These are phyloP conservation scores for Pecten maximus DNA, from an alignment of 2,888 invertebrate species.

Conservation along the genomic window DNA sequence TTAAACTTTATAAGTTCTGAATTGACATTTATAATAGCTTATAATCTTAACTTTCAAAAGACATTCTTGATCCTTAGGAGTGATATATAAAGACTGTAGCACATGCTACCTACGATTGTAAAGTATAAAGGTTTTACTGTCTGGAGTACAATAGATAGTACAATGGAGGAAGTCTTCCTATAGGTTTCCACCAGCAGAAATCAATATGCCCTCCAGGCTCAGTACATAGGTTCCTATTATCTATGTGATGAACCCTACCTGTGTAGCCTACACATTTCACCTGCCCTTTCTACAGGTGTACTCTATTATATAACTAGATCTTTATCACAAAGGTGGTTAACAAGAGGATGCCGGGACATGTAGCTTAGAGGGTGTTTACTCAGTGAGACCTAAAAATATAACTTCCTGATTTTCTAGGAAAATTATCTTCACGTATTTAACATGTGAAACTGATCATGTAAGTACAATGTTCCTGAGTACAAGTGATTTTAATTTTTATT, in stretches of 20 bases:
- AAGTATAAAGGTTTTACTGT: too few species aligned
- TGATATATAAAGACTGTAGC: too few species aligned
- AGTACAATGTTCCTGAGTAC: too few species aligned
- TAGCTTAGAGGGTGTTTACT: not conserved
- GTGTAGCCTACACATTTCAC: not conserved
- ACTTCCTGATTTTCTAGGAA: not conserved
- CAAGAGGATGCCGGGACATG: not conserved
- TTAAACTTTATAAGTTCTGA: too few species aligned
- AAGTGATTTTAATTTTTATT: too few species aligned
- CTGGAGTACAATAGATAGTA: not conserved
- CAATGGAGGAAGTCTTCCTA: not conserved
- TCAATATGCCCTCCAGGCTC: not conserved
- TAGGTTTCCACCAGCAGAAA: not conserved
- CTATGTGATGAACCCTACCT: not conserved
- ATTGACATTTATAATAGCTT: too few species aligned
- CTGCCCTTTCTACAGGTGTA: not conserved
- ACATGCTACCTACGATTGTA: too few species aligned
- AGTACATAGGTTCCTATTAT: not conserved
- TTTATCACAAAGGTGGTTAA: not conserved
- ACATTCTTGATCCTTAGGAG: too few species aligned
- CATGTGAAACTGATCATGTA: not conserved
- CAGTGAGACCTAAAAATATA: not conserved
- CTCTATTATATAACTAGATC: not conserved
- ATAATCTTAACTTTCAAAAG: too few species aligned
- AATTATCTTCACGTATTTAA: not conserved